Conservation (phyloP, 2,113 vertebrate species). For the Hemiprocne comata region DNA sequence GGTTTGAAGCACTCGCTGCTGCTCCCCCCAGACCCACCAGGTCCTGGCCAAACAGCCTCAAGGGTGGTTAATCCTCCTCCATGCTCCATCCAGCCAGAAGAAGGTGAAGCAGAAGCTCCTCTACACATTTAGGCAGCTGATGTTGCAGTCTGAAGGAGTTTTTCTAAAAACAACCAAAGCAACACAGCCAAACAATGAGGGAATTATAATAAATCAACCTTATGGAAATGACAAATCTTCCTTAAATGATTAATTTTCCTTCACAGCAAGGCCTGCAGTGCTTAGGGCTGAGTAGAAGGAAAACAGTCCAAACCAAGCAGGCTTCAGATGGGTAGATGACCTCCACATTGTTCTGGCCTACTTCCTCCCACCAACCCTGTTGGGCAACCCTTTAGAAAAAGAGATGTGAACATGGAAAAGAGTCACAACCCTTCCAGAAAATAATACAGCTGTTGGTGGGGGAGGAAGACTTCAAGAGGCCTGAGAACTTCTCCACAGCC, state of each 20-base stretch:
- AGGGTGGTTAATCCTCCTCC: neutral
- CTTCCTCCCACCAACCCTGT: neutral
- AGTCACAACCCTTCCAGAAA: neutral
- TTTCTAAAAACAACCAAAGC: neutral
- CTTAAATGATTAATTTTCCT: too few species aligned
- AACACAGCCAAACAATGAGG: neutral
- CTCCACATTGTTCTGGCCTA: accelerated
- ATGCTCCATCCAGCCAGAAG: neutral
- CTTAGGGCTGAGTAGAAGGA: neutral
- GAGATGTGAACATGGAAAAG: neutral
- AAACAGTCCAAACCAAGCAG: neutral
- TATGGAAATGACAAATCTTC: neutral
- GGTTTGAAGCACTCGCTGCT: neutral
- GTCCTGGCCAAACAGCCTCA: neutral
- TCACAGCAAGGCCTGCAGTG: neutral
- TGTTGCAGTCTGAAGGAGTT: neutral
- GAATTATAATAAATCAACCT: neutral
- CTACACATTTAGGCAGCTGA: neutral
- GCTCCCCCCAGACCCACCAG: neutral
- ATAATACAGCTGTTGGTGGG: neutral
- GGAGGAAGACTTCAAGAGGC: neutral
- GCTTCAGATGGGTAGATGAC: neutral
- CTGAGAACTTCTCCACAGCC: neutral
- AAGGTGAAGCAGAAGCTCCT: neutral
- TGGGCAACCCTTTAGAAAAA: neutral